Evolutionary conservation across 2,888 invertebrate genomes (phyloP), one percentile per base, ranked within the genome.

Genomic region (Anarsia innoxiella): DNA sequence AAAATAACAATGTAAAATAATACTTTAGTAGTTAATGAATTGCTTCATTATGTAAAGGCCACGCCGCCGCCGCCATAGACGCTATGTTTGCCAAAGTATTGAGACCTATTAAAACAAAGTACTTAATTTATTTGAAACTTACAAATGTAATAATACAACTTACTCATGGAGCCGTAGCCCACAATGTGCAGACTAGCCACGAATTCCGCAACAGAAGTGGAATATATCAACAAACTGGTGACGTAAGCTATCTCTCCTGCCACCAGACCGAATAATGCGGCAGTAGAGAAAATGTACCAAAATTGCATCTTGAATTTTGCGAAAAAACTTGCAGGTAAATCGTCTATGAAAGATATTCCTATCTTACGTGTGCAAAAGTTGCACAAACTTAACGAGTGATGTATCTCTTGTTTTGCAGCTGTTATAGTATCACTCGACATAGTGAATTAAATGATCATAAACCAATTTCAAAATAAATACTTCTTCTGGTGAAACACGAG

Each of bases 141-240:
- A n/a, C n/a, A n/a, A n/a, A n/a, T n/a, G n/a, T n/a, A n/a, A n/a
- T n/a, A n/a, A n/a, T n/a, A n/a, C n/a, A n/a, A 19, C 68, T 66
- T 46, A 78, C 78, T 74, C 66, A 76, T 69, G 5, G 57, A 57
- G 32, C 67, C 78, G 31, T 78, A 78, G 12, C 76, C 77, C 15
- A 69, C 65, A 37, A 75, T 68, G 40, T 78, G 77, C 41, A 78
- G 51, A 37, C 70, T 61, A 1, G 66, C 60, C 10, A 76, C 59
- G 33, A 75, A 65, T 27, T 69, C 69, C 26, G 64, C 73, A 3
- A 78, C 55, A 1, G 67, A 64, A 0, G 64, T 56, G 0, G 61
- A 56, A 6, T 56, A 51, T 1, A 59, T 31, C 37, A 68, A 47
- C 37, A 72, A 56, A 0, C 51, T 50, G 3, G 50, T 48, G n/a